Evolutionary conservation across 2,797 vertebrate genomes (phyloP).

Genomic region (Anniella stebbinsi): DNA sequence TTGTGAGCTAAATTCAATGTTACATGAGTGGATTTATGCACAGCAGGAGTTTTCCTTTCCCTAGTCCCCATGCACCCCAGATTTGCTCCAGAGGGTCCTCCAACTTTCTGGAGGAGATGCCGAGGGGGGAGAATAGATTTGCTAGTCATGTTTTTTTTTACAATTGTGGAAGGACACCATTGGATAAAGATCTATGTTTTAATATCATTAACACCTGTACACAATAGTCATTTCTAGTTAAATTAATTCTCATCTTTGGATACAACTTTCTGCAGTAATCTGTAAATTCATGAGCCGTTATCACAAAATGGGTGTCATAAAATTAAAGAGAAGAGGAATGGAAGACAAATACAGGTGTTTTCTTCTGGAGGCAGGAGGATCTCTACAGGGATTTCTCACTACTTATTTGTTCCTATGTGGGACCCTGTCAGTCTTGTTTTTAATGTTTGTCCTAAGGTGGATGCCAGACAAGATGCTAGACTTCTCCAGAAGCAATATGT

Average conservation of each 20-base stretch:
- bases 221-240: background rate
- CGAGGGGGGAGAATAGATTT: too few relatives aligned
- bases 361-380: background rate
- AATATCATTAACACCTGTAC: background rate
- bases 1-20: background rate
- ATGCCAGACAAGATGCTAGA: background rate
- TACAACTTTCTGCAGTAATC: background rate
- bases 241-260: background rate
- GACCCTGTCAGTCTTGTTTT: background rate
- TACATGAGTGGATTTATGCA: too few relatives aligned
- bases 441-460: conserved; percentile 13
- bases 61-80: too few relatives aligned
- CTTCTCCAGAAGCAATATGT: background rate
- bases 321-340: background rate
- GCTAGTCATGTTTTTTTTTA: too few relatives aligned
- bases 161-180: too few relatives aligned
- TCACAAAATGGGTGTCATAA: background rate
- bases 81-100: too few relatives aligned
- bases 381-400: background rate
- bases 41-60: too few relatives aligned
- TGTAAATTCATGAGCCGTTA: background rate
- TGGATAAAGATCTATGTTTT: background rate
- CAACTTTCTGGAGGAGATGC: too few relatives aligned
- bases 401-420: background rate
- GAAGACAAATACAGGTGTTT: background rate